Percentiles rank a stretch among this genome's conserved stretches.
These are phyloP conservation scores for Morpho achilles DNA, from an alignment of 2,888 invertebrate species.

Conservation along the genomic window DNA sequence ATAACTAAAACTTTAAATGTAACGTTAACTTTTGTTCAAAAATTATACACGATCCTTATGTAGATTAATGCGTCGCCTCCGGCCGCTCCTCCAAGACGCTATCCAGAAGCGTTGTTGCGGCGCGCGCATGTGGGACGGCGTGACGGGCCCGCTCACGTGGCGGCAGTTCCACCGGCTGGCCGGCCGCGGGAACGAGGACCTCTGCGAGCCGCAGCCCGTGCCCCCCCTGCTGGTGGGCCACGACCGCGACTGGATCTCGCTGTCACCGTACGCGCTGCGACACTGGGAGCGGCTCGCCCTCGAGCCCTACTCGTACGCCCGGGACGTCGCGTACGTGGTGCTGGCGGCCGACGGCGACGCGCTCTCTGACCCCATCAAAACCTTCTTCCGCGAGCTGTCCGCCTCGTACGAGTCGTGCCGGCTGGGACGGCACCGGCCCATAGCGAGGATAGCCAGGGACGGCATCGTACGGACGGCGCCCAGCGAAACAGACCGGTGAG, in stretches of 20 bases:
- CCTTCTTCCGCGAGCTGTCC: conserved; percentile 95
- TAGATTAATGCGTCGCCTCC: conserved; percentile 91
- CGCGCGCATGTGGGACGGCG: conserved; percentile 95
- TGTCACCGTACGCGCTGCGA: conserved; percentile 95
- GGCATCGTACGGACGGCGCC: conserved; percentile 89
- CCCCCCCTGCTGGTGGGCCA: conserved; percentile 96
- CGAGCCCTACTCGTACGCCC: conserved; percentile 96
- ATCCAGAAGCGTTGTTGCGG: conserved; percentile 95
- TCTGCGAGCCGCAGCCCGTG: conserved; percentile 98
- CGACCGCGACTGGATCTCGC: conserved; percentile 96
- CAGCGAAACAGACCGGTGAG: conserved; percentile 36
- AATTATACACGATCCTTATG: not conserved
- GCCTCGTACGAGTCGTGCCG: conserved; percentile 96
- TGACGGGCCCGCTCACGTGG: conserved; percentile 98
- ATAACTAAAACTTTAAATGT: too few species aligned
- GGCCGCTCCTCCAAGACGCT: conserved; percentile 96
- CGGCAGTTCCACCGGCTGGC: conserved; percentile 97
- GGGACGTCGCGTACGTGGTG: conserved; percentile 97
- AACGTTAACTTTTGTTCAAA: too few species aligned
- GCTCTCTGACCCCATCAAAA: conserved; percentile 86
- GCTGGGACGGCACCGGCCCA: conserved; percentile 95
- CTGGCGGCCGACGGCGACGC: conserved; percentile 95
- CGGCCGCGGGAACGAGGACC: conserved; percentile 95
- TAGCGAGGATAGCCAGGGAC: conserved; percentile 89
- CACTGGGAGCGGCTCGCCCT: conserved; percentile 98